Conservation (phyloP, 2,797 vertebrate species). For the Oreonectes daqikongensis region DNA sequence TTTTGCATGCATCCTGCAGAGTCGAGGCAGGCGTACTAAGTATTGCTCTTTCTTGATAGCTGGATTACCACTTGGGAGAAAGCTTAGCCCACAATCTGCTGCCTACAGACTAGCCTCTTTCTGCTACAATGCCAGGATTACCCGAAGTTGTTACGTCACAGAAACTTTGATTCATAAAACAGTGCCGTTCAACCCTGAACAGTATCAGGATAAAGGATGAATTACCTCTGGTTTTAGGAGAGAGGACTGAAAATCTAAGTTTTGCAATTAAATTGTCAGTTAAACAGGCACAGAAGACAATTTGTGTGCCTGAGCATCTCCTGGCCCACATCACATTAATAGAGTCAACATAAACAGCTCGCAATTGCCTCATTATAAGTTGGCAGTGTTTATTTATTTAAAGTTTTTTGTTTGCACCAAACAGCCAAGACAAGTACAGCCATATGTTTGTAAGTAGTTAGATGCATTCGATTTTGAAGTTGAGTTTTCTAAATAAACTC, state of each 20-base stretch:
- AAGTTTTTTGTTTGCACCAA: constrained; percentile 13
- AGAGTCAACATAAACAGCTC: not conserved
- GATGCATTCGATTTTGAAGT: not conserved
- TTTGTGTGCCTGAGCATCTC: not conserved
- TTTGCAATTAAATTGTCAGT: not conserved
- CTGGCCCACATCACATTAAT: not conserved
- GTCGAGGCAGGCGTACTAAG: constrained; percentile 2
- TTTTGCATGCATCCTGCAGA: not conserved
- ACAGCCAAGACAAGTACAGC: not conserved
- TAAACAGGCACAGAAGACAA: constrained; percentile 6
- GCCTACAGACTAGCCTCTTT: constrained; percentile 2
- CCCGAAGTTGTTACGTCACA: not conserved
- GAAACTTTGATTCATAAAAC: not conserved
- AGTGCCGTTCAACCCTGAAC: not conserved
- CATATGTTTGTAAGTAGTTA: not conserved
- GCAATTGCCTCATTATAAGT: constrained; percentile 22
- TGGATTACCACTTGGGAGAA: constrained; percentile 28
- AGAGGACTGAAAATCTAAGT: not conserved
- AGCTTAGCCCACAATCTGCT: not conserved
- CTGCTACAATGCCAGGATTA: constrained; percentile 18
- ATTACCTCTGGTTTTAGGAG: not conserved
- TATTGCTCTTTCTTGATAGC: constrained; percentile 18
- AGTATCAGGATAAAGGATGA: not conserved
- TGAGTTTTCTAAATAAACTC: constrained; percentile 17
- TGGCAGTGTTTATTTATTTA: constrained; percentile 1